Base-by-base conservation (phyloP, 30 jellyfish, hydroid and myxozoan species). In the Aurelia coerulea region DNA sequence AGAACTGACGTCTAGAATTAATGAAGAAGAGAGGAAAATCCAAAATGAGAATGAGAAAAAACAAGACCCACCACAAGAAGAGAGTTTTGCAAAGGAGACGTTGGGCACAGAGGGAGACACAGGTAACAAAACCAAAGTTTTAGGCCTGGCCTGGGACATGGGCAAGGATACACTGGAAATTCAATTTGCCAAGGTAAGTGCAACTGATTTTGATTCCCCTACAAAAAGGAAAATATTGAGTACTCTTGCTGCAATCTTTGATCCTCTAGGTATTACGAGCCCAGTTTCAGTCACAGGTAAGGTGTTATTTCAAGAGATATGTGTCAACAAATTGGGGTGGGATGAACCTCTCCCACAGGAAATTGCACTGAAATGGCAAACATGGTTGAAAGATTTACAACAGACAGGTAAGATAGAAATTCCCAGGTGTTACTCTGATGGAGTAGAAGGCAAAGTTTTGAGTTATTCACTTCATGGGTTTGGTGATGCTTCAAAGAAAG, bases 201-300 rank as follows among this genome's bases (percentile, higher is more conserved):
- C 62, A 19, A 37, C 2, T 37, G 62, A 35, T 35, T 8, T 11
- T 23, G 16, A 15, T n/a, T 18, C 16, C 2, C n/a, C 32, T 15
- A 23, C 80, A 3, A 73, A 79, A 64, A 64, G 90, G 18, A 51
- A 50, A 10, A 15, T 64, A 2, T 23, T 79, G 18, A 65, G 90
- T 23, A 50, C 90, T 11, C 54, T 79, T 18, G 90, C 90, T 31
- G 10, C 29, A 10, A 18, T 79, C 23, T 79, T 62, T 79, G 90
- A 79, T 51, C 90, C 90, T 2, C 59, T 32, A 32, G 90, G 90
- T 10, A 8, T 79, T 11, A 71, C 66, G 23, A 79, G 90, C 51
- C 90, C 90, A 39, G 70, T 79, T 2, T 56, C 72, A 31, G 80
- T 79, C 73, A 11, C 59, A 8, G 80, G 59, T 5, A 66, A 79